Evolutionary conservation across 2,113 vertebrate species (phyloP).

Genomic region (Serinus canaria): DNA sequence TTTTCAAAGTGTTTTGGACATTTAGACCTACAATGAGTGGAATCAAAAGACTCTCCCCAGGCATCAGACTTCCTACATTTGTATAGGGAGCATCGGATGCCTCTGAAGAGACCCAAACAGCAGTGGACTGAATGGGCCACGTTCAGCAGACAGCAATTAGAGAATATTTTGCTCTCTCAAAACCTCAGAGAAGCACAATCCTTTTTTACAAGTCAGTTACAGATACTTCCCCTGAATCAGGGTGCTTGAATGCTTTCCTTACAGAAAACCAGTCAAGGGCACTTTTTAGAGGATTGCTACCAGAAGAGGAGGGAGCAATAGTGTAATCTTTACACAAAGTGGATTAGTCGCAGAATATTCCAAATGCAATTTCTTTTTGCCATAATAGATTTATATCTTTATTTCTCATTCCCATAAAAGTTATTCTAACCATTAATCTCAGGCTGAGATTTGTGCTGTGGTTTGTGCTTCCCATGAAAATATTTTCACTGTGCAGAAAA

Average conservation of each 20-base stretch:
- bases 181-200: background rate
- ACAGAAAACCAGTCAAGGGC: background rate
- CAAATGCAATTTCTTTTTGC: background rate
- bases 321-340: background rate
- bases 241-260: background rate
- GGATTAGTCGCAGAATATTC: background rate
- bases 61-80: background rate
- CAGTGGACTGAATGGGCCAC: background rate
- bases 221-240: background rate
- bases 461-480: background rate
- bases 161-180: background rate
- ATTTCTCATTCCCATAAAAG: background rate
- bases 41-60: background rate
- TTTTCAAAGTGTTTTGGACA: conserved; percentile 2
- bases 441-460: background rate
- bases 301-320: background rate
- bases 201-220: background rate
- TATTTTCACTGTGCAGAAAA: background rate
- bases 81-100: background rate
- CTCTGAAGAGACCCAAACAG: background rate
- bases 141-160: background rate
- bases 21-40: background rate
- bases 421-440: background rate
- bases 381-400: background rate
- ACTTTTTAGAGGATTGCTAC: background rate